Percentiles rank a stretch among this genome's conserved stretches.
These are phyloP conservation scores for Ophiodon elongatus DNA, from an alignment of 2,113 vertebrate species.

Conservation along the genomic window DNA sequence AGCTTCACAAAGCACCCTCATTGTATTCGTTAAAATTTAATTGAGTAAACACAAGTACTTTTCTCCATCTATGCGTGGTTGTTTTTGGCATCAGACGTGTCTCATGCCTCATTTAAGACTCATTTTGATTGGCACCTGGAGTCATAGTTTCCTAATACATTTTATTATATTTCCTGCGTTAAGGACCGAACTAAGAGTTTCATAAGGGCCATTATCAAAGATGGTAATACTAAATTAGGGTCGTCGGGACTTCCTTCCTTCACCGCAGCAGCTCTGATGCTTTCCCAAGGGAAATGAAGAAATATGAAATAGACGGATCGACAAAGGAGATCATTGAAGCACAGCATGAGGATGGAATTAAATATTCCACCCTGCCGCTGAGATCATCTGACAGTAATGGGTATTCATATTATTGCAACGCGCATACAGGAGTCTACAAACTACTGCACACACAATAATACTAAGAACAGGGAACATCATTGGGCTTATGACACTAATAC, in stretches of 20 bases:
- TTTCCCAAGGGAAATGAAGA: constrained; percentile 44
- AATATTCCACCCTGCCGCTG: constrained; percentile 6
- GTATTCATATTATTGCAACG: constrained; percentile 27
- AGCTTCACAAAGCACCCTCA: constrained; percentile 28
- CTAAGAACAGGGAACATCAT: neutral
- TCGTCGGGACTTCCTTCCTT: constrained; percentile 1
- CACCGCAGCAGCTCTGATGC: constrained; percentile 13
- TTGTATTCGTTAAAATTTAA: constrained; percentile 58
- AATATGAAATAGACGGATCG: constrained; percentile 21
- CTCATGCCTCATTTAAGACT: constrained; percentile 16
- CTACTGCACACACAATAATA: neutral
- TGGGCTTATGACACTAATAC: neutral
- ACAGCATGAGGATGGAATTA: constrained; percentile 7
- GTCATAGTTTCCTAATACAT: neutral
- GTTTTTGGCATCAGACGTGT: constrained; percentile 33
- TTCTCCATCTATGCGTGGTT: neutral
- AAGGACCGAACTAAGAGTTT: constrained; percentile 12
- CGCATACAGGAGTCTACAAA: neutral
- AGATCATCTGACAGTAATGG: constrained; percentile 23
- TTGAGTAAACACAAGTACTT: constrained; percentile 34
- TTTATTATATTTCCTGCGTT: constrained; percentile 30
- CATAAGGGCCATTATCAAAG: constrained; percentile 47
- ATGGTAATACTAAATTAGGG: constrained; percentile 50
- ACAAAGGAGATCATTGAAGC: constrained; percentile 34
- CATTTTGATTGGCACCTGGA: constrained; percentile 48